Conservation (phyloP, 1,140 invertebrate genomes). For the Macrostomum lignano region DNA sequence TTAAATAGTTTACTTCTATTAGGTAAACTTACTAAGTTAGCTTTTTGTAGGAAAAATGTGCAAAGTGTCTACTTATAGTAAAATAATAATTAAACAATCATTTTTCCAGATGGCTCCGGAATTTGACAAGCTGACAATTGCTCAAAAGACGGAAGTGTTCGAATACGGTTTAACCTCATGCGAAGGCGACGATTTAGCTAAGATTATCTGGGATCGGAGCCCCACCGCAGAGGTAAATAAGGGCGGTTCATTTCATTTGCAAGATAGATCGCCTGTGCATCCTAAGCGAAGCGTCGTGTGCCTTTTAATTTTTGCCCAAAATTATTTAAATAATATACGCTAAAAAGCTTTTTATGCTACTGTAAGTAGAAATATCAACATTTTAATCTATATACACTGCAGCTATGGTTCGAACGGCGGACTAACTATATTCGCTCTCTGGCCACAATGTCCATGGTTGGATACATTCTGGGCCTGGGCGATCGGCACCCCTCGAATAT, state of each 20-base stretch:
- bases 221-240: constrained; percentile 53
- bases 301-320: no score
- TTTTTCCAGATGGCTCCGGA: constrained; percentile 87
- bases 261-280: no score
- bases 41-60: no score
- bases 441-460: constrained; percentile 98
- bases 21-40: no score
- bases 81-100: no score
- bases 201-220: constrained; percentile 80
- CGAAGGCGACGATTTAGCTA: constrained; percentile 71
- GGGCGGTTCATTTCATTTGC: no score
- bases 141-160: constrained; percentile 98
- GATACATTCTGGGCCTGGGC: constrained; percentile 40
- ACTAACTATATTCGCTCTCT: constrained; percentile 76
- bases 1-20: no score
- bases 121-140: constrained; percentile 80
- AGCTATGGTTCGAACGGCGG: constrained; percentile 5
- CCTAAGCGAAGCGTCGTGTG: no score
- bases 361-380: not conserved
- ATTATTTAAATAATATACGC: no score
- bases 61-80: no score
- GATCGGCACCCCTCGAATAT: constrained; percentile 86
- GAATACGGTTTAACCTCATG: constrained; percentile 79
- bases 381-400: not conserved
- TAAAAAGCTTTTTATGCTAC: no score